Evolutionary conservation across 2,888 invertebrate species (phyloP), one percentile per base, ranked within the genome.

Genomic region (Apodemia mormo): DNA sequence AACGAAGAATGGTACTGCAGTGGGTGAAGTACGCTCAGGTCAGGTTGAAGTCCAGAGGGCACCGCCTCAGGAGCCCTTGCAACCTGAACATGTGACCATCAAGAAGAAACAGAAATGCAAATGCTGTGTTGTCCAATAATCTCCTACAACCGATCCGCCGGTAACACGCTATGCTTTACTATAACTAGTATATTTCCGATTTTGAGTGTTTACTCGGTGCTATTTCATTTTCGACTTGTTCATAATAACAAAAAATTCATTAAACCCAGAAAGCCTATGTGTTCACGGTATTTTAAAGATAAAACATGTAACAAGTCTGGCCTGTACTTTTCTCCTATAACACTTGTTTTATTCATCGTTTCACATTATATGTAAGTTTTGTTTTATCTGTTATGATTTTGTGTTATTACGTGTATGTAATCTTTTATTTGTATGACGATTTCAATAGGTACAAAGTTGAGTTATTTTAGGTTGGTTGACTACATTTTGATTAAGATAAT

Each of bases 71-170:
- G 96, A 96, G 85, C 96, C 96, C 68, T 95, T 95, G 82, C 97
- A 97, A 90, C 97, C 97, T 77, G 98, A 98, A 90, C 97, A 97
- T 90, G 97, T 98, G 84, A 96, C 97, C 86, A 95, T 98, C 86
- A 98, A 98, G 95, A 98, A 98, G 95, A 98, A 98, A 94, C 97
- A 97, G 92, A 98, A 97, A 94, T 98, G 98, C 95, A 96, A 97
- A 90, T 98, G 98, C 95, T 98, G 98, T 95, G 97, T 97, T 87
- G 95, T 98, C 88, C 97, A 98, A 96, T 98, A 97, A 95, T 65
- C 37, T 69, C 37, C 56, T 70, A 30, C 69, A 68, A 43, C 52
- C 56, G 67, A 64, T 76, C 78, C 81, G 81, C 86, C 84, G 80
- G 84, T 84, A 85, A 85, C 81, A 84, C 83, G 79, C 84, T 80